phyloP scores from a whole-genome alignment of 2,797 vertebrate species.

The Myotis pilosus region DNA sequence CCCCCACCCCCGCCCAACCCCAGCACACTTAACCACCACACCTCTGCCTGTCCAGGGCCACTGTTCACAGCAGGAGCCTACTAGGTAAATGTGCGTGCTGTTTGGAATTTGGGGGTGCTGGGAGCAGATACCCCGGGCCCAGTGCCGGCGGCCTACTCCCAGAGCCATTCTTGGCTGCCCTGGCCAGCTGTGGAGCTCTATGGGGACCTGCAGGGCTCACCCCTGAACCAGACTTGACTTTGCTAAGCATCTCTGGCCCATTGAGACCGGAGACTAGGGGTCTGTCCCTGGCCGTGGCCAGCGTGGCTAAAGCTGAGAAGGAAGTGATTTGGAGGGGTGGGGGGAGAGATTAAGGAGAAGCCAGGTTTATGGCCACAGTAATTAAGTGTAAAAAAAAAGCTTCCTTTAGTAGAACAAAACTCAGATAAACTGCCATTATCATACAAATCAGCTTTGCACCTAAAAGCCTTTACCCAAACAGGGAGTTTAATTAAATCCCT shows the following conservation, averaged over 20 bases:
- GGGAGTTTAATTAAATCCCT: constrained; percentile 81
- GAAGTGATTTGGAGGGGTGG: not conserved
- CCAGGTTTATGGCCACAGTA: constrained; percentile 59
- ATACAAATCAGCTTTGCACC: constrained; percentile 78
- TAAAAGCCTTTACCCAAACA: constrained; percentile 80
- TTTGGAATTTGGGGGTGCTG: not conserved
- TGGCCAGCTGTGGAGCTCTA: not conserved
- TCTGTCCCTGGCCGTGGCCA: not conserved
- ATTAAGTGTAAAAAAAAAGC: constrained; percentile 73
- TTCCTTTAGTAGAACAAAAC: constrained; percentile 73
- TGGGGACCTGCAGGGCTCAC: not conserved
- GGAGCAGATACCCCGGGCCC: not conserved
- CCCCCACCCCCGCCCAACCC: no score
- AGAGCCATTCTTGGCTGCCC: not conserved
- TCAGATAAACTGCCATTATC: constrained; percentile 76
- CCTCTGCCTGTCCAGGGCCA: not conserved
- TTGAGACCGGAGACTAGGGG: not conserved
- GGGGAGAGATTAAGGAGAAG: not conserved
- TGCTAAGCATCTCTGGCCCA: not conserved
- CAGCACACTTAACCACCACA: not conserved
- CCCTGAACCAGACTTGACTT: not conserved
- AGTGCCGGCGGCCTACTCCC: not conserved
- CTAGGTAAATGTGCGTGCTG: not conserved
- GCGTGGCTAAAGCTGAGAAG: not conserved
- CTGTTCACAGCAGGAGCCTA: not conserved